phyloP scores from a whole-genome alignment of 2,888 invertebrate genomes.

The Rosalia funebris region DNA sequence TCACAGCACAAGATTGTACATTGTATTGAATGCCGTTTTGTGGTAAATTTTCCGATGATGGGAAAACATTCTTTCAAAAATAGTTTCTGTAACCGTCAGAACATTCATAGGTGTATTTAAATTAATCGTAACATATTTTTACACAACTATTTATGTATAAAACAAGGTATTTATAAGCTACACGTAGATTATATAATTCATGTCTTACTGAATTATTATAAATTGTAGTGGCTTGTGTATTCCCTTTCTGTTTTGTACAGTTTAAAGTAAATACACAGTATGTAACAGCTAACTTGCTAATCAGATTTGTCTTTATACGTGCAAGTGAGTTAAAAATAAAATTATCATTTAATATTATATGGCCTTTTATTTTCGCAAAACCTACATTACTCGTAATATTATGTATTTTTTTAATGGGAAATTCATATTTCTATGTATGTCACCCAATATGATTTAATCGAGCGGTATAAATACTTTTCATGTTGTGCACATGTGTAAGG shows the following conservation, averaged over 20 bases:
- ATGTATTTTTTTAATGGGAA: too few species aligned
- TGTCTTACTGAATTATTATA: slow-evolving; percentile 30
- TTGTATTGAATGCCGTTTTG: slow-evolving; percentile 29
- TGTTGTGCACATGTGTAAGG: too few species aligned
- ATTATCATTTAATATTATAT: slow-evolving; percentile 33
- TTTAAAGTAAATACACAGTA: slow-evolving; percentile 25
- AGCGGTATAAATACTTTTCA: too few species aligned
- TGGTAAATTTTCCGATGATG: slow-evolving; percentile 29
- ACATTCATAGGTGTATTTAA: slow-evolving; percentile 50
- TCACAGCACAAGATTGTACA: slow-evolving; percentile 35
- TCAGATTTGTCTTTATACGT: slow-evolving; percentile 49
- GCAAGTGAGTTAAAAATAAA: slow-evolving; percentile 49
- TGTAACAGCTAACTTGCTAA: slow-evolving; percentile 42
- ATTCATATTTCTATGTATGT: too few species aligned
- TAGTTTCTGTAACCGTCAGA: slow-evolving; percentile 45
- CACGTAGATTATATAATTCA: slow-evolving; percentile 36
- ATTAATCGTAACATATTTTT: slow-evolving; percentile 55
- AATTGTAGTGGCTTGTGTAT: slow-evolving; percentile 24
- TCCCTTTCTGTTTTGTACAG: slow-evolving; percentile 39
- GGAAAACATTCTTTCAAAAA: slow-evolving; percentile 28
- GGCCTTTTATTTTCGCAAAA: slow-evolving; percentile 1
- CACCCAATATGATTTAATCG: too few species aligned
- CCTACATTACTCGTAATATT: too few species aligned
- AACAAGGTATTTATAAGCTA: slow-evolving; percentile 41
- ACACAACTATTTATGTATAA: slow-evolving; percentile 55